Percentiles rank a stretch among this genome's conserved stretches.
Conservation (phyloP, 1,140 invertebrate genomes). For the Drosophila auraria region DNA sequence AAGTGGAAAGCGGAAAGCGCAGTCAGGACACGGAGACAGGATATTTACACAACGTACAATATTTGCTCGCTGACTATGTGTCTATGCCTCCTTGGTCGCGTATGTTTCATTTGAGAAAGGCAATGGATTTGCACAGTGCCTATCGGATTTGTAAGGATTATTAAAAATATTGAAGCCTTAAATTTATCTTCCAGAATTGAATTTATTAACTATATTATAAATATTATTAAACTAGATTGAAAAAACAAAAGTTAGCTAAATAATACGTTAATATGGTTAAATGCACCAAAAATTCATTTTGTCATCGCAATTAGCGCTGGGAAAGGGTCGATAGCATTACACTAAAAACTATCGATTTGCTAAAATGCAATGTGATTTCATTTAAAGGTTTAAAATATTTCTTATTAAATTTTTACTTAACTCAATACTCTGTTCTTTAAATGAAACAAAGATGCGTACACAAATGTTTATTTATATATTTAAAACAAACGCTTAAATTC, state of each 20-base stretch:
- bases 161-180: neutral
- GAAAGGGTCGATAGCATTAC: neutral
- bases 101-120: constrained; percentile 57
- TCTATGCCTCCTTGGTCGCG: constrained; percentile 22
- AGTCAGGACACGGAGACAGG: constrained; percentile 62
- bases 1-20: constrained; percentile 73
- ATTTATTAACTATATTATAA: neutral
- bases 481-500: neutral
- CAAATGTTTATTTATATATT: too few species aligned
- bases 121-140: constrained; percentile 54
- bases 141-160: constrained; percentile 1
- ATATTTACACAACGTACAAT: constrained; percentile 75
- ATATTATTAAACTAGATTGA: neutral
- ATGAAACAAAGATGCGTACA: too few species aligned
- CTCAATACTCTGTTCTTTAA: too few species aligned
- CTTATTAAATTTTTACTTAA: too few species aligned
- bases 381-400: too few species aligned
- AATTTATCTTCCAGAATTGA: neutral
- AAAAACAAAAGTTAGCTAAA: neutral
- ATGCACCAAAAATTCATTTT: neutral
- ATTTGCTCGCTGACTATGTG: constrained; percentile 62
- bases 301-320: neutral
- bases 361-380: too few species aligned
- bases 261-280: neutral
- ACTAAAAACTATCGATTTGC: neutral